Conservation (phyloP, 1,140 invertebrate species). For the Augochlora pura region DNA sequence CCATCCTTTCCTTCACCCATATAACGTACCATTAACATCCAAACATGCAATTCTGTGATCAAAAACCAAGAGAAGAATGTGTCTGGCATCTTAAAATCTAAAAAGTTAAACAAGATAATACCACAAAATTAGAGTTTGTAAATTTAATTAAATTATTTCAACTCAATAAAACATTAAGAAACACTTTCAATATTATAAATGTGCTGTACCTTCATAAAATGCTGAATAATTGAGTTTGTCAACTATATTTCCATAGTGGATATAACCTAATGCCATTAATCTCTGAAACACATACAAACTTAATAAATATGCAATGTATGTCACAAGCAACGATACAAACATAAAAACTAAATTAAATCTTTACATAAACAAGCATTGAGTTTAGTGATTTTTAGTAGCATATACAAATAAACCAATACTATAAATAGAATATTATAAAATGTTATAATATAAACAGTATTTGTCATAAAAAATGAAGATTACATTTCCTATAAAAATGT, state of each 20-base stretch:
- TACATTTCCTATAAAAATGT: too few relatives aligned
- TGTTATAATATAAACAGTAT: too few relatives aligned
- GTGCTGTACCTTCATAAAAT: slow-evolving; percentile 53
- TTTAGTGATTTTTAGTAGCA: too few relatives aligned
- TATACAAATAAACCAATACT: too few relatives aligned
- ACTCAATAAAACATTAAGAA: not conserved
- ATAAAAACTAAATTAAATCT: not conserved
- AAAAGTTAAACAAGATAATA: slow-evolving; percentile 69
- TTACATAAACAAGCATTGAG: too few relatives aligned
- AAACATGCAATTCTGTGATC: slow-evolving; percentile 91
- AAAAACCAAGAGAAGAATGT: slow-evolving; percentile 92
- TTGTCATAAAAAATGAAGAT: too few relatives aligned
- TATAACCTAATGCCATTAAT: slow-evolving; percentile 19
- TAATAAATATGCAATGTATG: not conserved
- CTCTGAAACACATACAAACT: slow-evolving; percentile 30
- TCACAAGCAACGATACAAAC: not conserved
- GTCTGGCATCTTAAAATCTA: slow-evolving; percentile 86
- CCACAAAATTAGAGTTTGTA: not conserved
- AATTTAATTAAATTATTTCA: not conserved
- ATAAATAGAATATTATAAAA: too few relatives aligned
- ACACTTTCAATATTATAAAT: not conserved
- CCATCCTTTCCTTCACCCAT: slow-evolving; percentile 89
- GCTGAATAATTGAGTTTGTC: slow-evolving; percentile 34
- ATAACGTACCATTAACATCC: slow-evolving; percentile 88
- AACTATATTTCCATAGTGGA: slow-evolving; percentile 20